Evolutionary conservation across 1,140 invertebrate species (phyloP), one percentile per base, ranked within the genome.

Genomic region (Trichogramma pretiosum): DNA sequence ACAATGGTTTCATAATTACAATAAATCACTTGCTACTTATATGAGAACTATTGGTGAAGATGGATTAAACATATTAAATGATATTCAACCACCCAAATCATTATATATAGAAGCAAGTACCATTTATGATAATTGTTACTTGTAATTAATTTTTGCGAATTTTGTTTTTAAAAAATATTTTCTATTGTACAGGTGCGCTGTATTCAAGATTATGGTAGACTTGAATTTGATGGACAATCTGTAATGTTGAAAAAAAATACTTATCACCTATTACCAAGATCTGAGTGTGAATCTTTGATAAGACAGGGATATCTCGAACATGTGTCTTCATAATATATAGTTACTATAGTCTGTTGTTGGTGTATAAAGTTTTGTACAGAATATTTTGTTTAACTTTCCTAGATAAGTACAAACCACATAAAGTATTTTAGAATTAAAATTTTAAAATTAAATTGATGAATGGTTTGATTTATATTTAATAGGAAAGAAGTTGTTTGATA

Each of bases 291-390:
- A 69, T 81, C 88, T 37, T 75, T 98, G 1, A 92, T 98, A 44
- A 74, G 89, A 46, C 90, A 94, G 76, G 93, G 93, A 34, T 79
- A 97, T 59, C 75, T 97, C 18, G 82, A 95, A 64, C 92, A 96
- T 63, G 69, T 84, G n/a, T n/a, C n/a, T n/a, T n/a, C n/a, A n/a
- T n/a, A n/a, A n/a, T n/a, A n/a, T n/a, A n/a, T n/a, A n/a, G n/a
- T n/a, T n/a, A n/a, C n/a, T n/a, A n/a, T n/a, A n/a, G n/a, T n/a
- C n/a, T n/a, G n/a, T n/a, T n/a, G n/a, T n/a, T n/a, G n/a, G n/a
- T n/a, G n/a, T n/a, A n/a, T n/a, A n/a, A n/a, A n/a, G n/a, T n/a
- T n/a, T n/a, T n/a, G n/a, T n/a, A n/a, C n/a, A n/a, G n/a, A n/a
- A n/a, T n/a, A n/a, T n/a, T n/a, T n/a, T n/a, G n/a, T n/a, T n/a